Percentiles rank a stretch among this genome's conserved stretches.
phyloP scores from a whole-genome alignment of 2,113 vertebrate species.

The Ascaphus truei region DNA sequence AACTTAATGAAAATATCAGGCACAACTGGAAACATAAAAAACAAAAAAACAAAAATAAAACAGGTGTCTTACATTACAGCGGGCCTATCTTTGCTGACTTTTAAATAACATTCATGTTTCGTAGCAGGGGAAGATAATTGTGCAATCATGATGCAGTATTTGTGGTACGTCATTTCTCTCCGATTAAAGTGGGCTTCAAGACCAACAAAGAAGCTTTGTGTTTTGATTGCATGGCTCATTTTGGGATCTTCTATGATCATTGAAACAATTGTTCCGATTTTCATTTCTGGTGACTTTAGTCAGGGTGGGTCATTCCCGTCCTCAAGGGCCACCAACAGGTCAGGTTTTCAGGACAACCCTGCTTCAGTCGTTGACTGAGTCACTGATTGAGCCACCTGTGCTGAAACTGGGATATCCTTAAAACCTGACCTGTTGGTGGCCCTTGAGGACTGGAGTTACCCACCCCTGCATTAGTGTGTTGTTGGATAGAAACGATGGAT shows the following conservation, averaged over 20 bases:
- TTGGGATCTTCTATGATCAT: background rate
- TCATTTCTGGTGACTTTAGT: too few species aligned
- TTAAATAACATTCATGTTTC: conserved; percentile 30
- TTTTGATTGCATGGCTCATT: background rate
- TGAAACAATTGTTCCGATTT: background rate
- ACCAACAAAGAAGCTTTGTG: background rate
- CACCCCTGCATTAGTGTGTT: too few species aligned
- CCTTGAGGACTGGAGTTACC: too few species aligned
- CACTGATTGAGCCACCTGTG: too few species aligned
- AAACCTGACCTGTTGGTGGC: too few species aligned
- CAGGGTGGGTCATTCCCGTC: too few species aligned
- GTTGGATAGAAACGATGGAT: too few species aligned
- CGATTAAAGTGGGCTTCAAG: background rate
- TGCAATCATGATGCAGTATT: background rate
- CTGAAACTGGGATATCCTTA: too few species aligned
- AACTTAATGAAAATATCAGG: conserved; percentile 32
- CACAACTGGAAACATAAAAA: background rate
- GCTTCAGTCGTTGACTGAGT: too few species aligned
- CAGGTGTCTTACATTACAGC: background rate
- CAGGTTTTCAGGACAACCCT: too few species aligned
- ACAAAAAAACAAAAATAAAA: too few species aligned
- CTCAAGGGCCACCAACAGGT: too few species aligned
- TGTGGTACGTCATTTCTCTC: conserved; percentile 1
- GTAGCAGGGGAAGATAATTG: conserved; percentile 15
- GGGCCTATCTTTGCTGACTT: conserved; percentile 23